These are phyloP conservation scores for Macrostomum cliftonense DNA, from an alignment of 2,888 invertebrate species.

Conservation along the genomic window DNA sequence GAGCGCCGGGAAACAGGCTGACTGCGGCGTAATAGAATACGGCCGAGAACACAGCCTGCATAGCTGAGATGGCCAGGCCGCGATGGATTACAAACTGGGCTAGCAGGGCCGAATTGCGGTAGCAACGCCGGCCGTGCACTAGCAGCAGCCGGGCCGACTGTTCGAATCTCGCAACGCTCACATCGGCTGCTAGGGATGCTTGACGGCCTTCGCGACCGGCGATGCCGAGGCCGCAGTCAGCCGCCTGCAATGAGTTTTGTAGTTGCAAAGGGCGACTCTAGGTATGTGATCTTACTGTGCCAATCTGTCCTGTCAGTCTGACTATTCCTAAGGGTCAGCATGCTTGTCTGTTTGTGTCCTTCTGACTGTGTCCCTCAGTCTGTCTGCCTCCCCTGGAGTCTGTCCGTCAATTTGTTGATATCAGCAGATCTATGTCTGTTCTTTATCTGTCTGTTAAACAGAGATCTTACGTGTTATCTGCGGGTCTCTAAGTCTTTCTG, in stretches of 20 bases:
- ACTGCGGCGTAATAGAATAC: slow-evolving; percentile 97
- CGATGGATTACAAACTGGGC: slow-evolving; percentile 96
- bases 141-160: slow-evolving; percentile 55
- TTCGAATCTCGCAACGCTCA: slow-evolving; percentile 73
- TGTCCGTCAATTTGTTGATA: too few relatives aligned
- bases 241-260: slow-evolving; percentile 26
- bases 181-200: slow-evolving; percentile 85
- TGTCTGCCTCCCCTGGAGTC: too few relatives aligned
- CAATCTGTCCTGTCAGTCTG: too few relatives aligned
- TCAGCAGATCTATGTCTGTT: too few relatives aligned
- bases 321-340: too few relatives aligned
- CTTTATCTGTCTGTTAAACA: too few relatives aligned
- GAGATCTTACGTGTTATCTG: too few relatives aligned
- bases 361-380: too few relatives aligned
- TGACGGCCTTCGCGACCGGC: slow-evolving; percentile 41
- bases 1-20: slow-evolving; percentile 87
- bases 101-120: slow-evolving; percentile 83
- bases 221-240: slow-evolving; percentile 40
- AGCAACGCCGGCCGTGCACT: slow-evolving; percentile 42
- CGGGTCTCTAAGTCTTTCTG: too few relatives aligned
- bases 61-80: slow-evolving; percentile 75
- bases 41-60: slow-evolving; percentile 94
- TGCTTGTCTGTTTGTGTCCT: too few relatives aligned
- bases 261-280: too few relatives aligned
- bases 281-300: too few relatives aligned